A percentile compares a stretch with the other conserved stretches of the same genome.
Evolutionary conservation across 2,797 vertebrate species (phyloP).

Genomic region (Capromys pilorides): DNA sequence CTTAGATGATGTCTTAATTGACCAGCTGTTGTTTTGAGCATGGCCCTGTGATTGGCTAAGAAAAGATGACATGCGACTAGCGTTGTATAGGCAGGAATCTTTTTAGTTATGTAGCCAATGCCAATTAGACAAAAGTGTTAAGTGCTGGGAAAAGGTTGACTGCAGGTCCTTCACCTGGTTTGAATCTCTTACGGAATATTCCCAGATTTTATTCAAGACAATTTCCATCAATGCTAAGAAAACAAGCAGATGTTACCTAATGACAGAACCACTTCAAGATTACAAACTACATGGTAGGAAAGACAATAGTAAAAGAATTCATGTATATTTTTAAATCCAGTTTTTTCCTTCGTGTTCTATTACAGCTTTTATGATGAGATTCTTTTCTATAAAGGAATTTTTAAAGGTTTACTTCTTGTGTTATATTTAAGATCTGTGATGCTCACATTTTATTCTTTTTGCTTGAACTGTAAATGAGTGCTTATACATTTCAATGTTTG

Average conservation of each 20-base stretch:
- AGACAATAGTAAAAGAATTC: background rate
- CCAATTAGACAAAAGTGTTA: slow-evolving; percentile 50
- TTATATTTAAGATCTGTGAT: slow-evolving; percentile 8
- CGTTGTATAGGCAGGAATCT: slow-evolving; percentile 19
- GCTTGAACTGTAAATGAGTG: slow-evolving; percentile 18
- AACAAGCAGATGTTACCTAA: slow-evolving; percentile 37
- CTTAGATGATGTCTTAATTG: slow-evolving; percentile 38
- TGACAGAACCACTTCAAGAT: slow-evolving; percentile 37
- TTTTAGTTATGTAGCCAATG: slow-evolving; percentile 3
- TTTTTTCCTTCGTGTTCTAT: background rate
- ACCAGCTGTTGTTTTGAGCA: slow-evolving; percentile 40
- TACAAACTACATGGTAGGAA: slow-evolving; percentile 57
- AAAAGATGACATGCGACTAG: slow-evolving; percentile 38
- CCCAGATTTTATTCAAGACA: background rate
- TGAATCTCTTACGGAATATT: slow-evolving; percentile 36
- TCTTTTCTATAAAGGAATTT: background rate
- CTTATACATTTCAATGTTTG: slow-evolving; percentile 25
- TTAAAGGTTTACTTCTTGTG: background rate
- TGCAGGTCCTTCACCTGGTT: background rate
- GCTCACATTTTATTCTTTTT: slow-evolving; percentile 23
- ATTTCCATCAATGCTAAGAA: background rate
- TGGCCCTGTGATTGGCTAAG: slow-evolving; percentile 52
- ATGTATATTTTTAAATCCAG: background rate
- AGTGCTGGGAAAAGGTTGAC: background rate
- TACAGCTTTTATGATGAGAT: background rate